These are phyloP conservation scores for Pantelozetes paolii DNA, from an alignment of 2,888 invertebrate genomes.

Conservation along the genomic window DNA sequence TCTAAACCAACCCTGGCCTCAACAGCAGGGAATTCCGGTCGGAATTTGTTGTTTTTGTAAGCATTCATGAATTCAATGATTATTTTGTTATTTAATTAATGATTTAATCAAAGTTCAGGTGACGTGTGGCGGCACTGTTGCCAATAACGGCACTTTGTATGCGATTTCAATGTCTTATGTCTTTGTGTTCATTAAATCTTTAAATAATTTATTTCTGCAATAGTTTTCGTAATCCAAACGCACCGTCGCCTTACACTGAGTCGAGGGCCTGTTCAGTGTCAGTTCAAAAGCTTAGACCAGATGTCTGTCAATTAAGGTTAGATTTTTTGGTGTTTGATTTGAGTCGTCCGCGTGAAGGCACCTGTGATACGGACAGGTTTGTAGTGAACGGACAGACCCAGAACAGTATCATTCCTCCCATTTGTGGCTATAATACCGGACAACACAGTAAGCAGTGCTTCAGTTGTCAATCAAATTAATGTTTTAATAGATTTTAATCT, in stretches of 20 bases:
- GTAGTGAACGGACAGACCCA: constrained; percentile 42
- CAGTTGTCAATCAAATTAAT: background rate
- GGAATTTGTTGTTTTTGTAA: constrained; percentile 42
- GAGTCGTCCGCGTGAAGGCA: constrained; percentile 37
- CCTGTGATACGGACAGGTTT: constrained; percentile 42
- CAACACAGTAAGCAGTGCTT: constrained; percentile 40
- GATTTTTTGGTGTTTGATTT: constrained; percentile 41
- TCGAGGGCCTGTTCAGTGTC: constrained; percentile 40
- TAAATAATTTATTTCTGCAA: too few relatives aligned
- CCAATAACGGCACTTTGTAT: constrained; percentile 41
- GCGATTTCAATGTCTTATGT: too few relatives aligned
- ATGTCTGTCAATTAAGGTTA: constrained; percentile 43
- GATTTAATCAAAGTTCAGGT: constrained; percentile 32
- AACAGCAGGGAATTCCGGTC: constrained; percentile 38
- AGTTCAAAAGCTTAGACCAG: constrained; percentile 17
- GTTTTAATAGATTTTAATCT: too few relatives aligned
- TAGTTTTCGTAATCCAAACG: constrained; percentile 42
- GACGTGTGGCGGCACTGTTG: constrained; percentile 38
- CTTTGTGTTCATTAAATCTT: too few relatives aligned
- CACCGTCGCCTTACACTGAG: constrained; percentile 40
- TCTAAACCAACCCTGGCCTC: constrained; percentile 1
- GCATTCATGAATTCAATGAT: background rate
- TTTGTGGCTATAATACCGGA: constrained; percentile 43
- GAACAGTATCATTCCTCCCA: constrained; percentile 42
- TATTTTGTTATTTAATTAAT: background rate